Conservation (phyloP, 1,140 invertebrate species). For the Pogonus chalceus region DNA sequence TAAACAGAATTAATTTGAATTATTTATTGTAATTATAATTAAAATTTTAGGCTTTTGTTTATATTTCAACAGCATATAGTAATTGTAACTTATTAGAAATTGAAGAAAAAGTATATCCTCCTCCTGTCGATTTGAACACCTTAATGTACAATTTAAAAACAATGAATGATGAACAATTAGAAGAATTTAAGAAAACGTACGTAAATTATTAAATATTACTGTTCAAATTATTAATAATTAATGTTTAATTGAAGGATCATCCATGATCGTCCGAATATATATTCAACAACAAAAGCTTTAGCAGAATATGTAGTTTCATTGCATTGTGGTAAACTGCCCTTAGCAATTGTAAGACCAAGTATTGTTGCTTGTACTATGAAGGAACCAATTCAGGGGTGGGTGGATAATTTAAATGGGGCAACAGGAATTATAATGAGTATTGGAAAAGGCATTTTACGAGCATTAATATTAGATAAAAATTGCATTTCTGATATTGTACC, state of each 20-base stretch:
- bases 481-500: conserved; percentile 71
- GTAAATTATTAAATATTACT: conserved; percentile 39
- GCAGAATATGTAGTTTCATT: conserved; percentile 50
- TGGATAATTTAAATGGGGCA: conserved; percentile 83
- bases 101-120: conserved; percentile 56
- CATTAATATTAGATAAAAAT: conserved; percentile 60
- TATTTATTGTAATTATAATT: background rate
- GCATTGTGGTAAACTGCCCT: conserved; percentile 49
- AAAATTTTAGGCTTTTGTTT: conserved; percentile 43
- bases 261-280: conserved; percentile 52
- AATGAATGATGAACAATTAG: conserved; percentile 61
- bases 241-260: background rate
- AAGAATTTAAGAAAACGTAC: conserved; percentile 66
- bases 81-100: conserved; percentile 59
- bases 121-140: conserved; percentile 55
- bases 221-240: background rate
- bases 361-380: conserved; percentile 47
- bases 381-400: conserved; percentile 58
- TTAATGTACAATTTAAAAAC: conserved; percentile 31
- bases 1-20: background rate
- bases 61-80: conserved; percentile 75
- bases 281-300: conserved; percentile 60
- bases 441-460: conserved; percentile 73
- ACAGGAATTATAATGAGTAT: conserved; percentile 61
- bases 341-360: conserved; percentile 67